Percentiles rank a stretch among this genome's conserved stretches.
Evolutionary conservation across 2,888 invertebrate species (phyloP).

Genomic region (Hypercompe scribonia): DNA sequence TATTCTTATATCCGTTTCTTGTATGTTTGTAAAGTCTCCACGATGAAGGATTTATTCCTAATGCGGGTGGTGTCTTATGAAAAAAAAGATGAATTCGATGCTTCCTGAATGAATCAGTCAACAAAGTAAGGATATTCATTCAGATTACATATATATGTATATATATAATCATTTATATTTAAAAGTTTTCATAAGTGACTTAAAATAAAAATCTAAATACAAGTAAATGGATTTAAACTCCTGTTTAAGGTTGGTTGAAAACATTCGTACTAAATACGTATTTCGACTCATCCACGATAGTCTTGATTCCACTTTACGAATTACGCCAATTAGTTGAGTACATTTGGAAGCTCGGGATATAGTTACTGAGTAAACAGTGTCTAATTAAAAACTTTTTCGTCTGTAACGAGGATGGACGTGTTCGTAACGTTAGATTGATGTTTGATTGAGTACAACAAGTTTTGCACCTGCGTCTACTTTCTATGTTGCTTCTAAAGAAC

Average conservation of each 20-base stretch:
- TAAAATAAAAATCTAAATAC: no score
- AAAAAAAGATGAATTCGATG: no score
- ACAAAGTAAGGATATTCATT: no score
- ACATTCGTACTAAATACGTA: slow-evolving; percentile 22
- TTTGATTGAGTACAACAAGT: slow-evolving; percentile 53
- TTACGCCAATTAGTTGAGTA: slow-evolving; percentile 51
- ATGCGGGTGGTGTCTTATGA: no score
- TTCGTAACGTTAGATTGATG: slow-evolving; percentile 58
- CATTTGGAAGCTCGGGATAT: slow-evolving; percentile 52
- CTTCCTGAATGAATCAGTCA: no score
- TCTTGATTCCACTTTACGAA: slow-evolving; percentile 44
- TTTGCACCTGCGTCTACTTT: slow-evolving; percentile 44
- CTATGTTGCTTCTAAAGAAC: slow-evolving; percentile 31
- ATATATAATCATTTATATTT: no score
- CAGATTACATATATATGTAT: no score
- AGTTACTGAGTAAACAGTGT: slow-evolving; percentile 52
- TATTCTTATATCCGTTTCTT: no score
- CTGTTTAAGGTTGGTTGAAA: background rate
- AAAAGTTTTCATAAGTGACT: no score
- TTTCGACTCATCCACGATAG: slow-evolving; percentile 25
- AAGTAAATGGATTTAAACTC: background rate
- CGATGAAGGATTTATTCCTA: no score
- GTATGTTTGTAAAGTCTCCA: no score
- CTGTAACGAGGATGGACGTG: slow-evolving; percentile 54
- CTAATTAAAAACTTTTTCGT: slow-evolving; percentile 62